Conservation (phyloP, 1,140 invertebrate species). For the Zaprionus gabonicus region DNA sequence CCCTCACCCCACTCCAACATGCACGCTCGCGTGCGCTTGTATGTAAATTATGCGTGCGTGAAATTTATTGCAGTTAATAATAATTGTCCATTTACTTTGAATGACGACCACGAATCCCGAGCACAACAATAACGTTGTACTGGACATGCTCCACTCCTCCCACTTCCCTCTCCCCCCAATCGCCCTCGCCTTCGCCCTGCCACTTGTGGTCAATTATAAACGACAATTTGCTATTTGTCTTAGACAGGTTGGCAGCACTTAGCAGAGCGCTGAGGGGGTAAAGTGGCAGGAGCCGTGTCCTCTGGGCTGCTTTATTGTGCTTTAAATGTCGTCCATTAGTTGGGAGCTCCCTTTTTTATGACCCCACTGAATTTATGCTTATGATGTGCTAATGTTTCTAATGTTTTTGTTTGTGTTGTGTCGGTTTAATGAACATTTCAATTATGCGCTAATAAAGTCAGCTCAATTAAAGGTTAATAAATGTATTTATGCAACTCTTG, state of each 20-base stretch:
- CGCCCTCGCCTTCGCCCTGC: neutral
- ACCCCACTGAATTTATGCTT: slow-evolving; percentile 63
- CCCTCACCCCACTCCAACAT: slow-evolving; percentile 18
- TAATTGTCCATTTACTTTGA: slow-evolving; percentile 79
- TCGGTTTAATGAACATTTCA: slow-evolving; percentile 29
- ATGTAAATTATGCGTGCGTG: slow-evolving; percentile 83
- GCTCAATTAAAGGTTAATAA: neutral
- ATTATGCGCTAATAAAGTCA: neutral
- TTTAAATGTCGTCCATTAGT: slow-evolving; percentile 71
- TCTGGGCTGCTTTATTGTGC: slow-evolving; percentile 53
- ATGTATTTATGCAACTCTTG: neutral
- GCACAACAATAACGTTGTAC: slow-evolving; percentile 36
- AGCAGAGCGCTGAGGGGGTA: neutral
- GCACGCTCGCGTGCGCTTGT: slow-evolving; percentile 62
- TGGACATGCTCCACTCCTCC: neutral
- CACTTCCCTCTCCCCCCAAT: neutral
- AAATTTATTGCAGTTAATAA: slow-evolving; percentile 83
- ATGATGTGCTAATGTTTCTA: slow-evolving; percentile 65
- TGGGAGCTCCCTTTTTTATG: slow-evolving; percentile 39
- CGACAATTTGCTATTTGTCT: slow-evolving; percentile 76
- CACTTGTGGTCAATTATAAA: slow-evolving; percentile 78
- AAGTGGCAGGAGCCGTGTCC: slow-evolving; percentile 29
- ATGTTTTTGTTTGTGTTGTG: slow-evolving; percentile 48
- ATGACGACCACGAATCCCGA: slow-evolving; percentile 55
- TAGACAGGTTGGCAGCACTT: slow-evolving; percentile 51